Evolutionary conservation across 2,888 invertebrate genomes (phyloP).

Genomic region (Anoplius nigerrimus): DNA sequence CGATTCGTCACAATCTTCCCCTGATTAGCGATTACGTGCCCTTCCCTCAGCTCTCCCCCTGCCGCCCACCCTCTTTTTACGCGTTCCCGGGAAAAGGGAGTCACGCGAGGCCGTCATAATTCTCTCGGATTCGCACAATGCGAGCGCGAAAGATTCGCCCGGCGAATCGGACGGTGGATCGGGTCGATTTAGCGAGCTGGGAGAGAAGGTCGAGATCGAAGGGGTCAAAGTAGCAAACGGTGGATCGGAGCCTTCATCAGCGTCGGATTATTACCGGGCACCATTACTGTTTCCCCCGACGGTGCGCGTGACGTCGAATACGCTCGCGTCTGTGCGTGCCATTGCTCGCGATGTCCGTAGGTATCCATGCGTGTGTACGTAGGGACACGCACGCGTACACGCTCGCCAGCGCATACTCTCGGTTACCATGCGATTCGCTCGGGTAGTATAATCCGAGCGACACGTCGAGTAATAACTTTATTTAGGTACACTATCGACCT

Average conservation of each 20-base stretch:
- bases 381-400: slow-evolving; percentile 7
- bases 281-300: background rate
- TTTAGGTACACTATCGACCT: slow-evolving; percentile 59
- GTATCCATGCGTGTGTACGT: slow-evolving; percentile 8
- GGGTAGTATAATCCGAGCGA: slow-evolving; percentile 55
- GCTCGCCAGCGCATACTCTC: slow-evolving; percentile 1
- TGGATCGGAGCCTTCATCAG: slow-evolving; percentile 48
- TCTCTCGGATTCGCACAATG: too few relatives aligned
- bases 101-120: too few relatives aligned
- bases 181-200: slow-evolving; percentile 14
- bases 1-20: too few relatives aligned
- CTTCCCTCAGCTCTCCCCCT: too few relatives aligned
- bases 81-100: too few relatives aligned
- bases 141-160: too few relatives aligned
- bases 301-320: too few relatives aligned
- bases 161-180: slow-evolving; percentile 16
- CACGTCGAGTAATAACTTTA: slow-evolving; percentile 62
- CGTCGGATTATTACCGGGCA: slow-evolving; percentile 52
- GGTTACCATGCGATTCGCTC: slow-evolving; percentile 41
- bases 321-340: background rate
- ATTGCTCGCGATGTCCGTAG: slow-evolving; percentile 17
- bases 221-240: slow-evolving; percentile 33
- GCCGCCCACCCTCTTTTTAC: too few relatives aligned
- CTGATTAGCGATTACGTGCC: too few relatives aligned
- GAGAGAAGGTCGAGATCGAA: slow-evolving; percentile 29